Conservation (phyloP, 2,797 vertebrate species). For the Squalus acanthias region DNA sequence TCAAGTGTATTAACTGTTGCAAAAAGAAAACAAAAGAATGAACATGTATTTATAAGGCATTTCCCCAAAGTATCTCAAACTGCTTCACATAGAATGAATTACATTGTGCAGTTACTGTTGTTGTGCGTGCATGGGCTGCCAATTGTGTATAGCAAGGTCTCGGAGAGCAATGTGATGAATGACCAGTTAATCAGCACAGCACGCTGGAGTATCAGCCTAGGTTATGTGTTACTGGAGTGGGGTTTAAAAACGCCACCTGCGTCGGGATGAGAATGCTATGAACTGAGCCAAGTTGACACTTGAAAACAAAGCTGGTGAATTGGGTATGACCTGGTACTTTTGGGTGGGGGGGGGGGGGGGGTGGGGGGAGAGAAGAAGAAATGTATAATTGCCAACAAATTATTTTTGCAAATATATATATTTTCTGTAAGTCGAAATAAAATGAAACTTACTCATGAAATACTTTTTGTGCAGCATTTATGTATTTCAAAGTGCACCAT, state of each 20-base stretch:
- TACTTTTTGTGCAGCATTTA: background rate
- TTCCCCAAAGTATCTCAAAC: background rate
- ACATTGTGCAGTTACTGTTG: background rate
- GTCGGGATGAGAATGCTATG: background rate
- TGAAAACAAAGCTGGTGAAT: background rate
- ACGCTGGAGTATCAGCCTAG: background rate
- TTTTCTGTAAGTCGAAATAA: background rate
- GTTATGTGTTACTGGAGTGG: background rate
- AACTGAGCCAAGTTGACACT: background rate
- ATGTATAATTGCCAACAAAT: too few species aligned
- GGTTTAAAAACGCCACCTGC: background rate
- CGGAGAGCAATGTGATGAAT: background rate
- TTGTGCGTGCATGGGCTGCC: background rate
- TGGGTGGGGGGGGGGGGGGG: too few species aligned
- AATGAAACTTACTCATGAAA: background rate
- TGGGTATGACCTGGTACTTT: too few species aligned
- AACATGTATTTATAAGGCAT: background rate
- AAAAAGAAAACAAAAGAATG: background rate
- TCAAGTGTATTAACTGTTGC: background rate
- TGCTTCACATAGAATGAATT: background rate
- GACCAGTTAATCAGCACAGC: background rate
- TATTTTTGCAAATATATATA: background rate
- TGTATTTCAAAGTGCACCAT: background rate
- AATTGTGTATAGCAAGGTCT: background rate
- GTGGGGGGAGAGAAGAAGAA: background rate